Conservation (phyloP, 2,797 vertebrate species). For the Hypotaenidia okinawae region DNA sequence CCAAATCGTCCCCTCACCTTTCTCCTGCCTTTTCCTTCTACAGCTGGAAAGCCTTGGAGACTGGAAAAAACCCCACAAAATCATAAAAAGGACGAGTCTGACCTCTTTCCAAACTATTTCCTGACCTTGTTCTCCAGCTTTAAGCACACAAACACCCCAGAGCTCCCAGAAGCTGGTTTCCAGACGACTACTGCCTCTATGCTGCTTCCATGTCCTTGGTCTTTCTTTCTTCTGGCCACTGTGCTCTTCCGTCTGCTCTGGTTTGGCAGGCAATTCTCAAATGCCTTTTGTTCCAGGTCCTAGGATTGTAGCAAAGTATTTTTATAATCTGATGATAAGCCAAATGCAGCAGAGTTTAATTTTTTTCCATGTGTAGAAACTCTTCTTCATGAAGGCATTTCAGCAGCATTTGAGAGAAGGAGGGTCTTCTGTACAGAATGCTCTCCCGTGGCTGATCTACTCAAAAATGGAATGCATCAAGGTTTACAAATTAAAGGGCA, state of each 20-base stretch:
- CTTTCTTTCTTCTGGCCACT: background rate
- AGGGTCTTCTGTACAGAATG: background rate
- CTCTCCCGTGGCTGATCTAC: background rate
- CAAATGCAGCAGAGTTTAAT: background rate
- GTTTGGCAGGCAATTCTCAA: background rate
- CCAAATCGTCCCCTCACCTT: background rate
- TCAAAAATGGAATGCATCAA: background rate
- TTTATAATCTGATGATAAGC: background rate
- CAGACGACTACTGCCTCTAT: background rate
- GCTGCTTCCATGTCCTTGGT: background rate
- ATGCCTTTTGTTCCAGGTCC: background rate
- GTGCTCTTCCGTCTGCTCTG: background rate
- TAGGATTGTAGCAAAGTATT: background rate
- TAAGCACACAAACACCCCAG: background rate
- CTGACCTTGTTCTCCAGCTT: background rate
- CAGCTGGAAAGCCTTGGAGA: background rate
- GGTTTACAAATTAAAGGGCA: background rate
- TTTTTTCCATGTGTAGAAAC: background rate
- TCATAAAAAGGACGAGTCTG: background rate
- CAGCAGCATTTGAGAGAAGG: background rate
- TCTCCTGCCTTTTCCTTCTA: background rate
- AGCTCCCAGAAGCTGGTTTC: background rate
- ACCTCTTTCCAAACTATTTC: background rate
- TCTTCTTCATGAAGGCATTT: background rate
- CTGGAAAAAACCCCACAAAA: background rate